Conservation (phyloP, 2,797 vertebrate species). For the Gobionotothen gibberifrons region DNA sequence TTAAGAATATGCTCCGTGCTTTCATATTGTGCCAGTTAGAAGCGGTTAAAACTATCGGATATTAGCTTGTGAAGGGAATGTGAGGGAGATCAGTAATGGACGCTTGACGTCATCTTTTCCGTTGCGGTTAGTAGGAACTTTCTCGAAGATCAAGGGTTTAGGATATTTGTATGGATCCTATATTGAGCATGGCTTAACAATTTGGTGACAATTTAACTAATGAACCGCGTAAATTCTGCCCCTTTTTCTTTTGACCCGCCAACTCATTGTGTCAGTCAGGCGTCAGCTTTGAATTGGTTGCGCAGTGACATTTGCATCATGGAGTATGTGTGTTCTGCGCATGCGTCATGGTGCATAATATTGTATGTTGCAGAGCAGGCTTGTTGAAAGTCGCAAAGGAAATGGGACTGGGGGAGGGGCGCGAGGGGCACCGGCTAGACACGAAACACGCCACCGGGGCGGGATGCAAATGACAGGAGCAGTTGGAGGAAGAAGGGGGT, state of each 20-base stretch:
- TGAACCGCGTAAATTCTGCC: background rate
- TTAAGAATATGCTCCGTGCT: slow-evolving; percentile 5
- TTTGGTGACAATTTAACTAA: background rate
- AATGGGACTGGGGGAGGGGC: slow-evolving; percentile 73
- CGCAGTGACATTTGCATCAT: slow-evolving; percentile 87
- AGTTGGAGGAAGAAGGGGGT: slow-evolving; percentile 33
- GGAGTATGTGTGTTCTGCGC: slow-evolving; percentile 65
- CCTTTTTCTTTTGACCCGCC: slow-evolving; percentile 1
- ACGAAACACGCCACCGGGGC: slow-evolving; percentile 66
- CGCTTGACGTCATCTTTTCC: slow-evolving; percentile 88
- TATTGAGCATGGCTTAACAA: background rate
- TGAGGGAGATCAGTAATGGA: slow-evolving; percentile 60
- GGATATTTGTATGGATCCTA: slow-evolving; percentile 9
- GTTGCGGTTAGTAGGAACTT: slow-evolving; percentile 83
- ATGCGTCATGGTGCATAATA: slow-evolving; percentile 76
- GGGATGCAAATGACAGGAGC: slow-evolving; percentile 68
- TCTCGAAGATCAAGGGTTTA: slow-evolving; percentile 77
- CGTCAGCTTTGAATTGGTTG: slow-evolving; percentile 69
- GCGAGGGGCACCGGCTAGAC: slow-evolving; percentile 77
- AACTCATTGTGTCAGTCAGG: slow-evolving; percentile 16
- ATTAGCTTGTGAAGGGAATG: slow-evolving; percentile 38
- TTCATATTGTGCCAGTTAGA: background rate
- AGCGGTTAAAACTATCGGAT: background rate
- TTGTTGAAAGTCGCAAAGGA: slow-evolving; percentile 66
- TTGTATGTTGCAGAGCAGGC: slow-evolving; percentile 81